Percentiles rank a stretch among this genome's conserved stretches.
Conservation (phyloP, 1,140 invertebrate species). For the Pogonomyrmex barbatus region DNA sequence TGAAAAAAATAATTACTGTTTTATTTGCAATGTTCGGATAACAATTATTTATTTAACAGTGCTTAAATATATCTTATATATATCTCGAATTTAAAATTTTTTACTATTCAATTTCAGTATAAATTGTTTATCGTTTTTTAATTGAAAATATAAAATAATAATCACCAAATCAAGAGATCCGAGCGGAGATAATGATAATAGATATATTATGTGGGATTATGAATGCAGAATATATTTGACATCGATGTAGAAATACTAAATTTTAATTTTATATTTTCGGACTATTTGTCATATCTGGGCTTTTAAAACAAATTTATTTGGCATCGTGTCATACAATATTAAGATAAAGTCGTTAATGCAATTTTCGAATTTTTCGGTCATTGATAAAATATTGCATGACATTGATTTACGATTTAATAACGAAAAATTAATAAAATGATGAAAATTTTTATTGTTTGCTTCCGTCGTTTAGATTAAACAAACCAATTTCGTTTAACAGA, state of each 20-base stretch:
- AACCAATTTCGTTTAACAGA: conserved; percentile 21
- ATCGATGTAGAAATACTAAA: neutral
- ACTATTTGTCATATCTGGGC: neutral
- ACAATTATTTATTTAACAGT: neutral
- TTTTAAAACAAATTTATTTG: neutral
- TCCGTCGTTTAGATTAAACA: conserved; percentile 35
- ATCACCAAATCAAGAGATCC: neutral
- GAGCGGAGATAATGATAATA: neutral
- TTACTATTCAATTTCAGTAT: neutral
- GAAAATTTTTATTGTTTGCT: neutral
- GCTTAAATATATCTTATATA: neutral
- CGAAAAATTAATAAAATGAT: conserved; percentile 1
- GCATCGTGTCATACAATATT: neutral
- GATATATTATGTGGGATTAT: neutral
- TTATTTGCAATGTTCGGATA: neutral
- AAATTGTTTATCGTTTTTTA: neutral
- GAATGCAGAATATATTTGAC: neutral
- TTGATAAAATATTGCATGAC: neutral
- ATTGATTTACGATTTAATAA: neutral
- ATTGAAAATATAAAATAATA: neutral
- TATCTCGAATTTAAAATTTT: neutral
- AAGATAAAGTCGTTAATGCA: neutral
- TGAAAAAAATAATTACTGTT: neutral
- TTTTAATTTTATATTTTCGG: conserved; percentile 3
- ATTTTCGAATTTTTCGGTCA: neutral